phyloP scores from a whole-genome alignment of 2,888 invertebrate species.

The Azorinus chamasolen region DNA sequence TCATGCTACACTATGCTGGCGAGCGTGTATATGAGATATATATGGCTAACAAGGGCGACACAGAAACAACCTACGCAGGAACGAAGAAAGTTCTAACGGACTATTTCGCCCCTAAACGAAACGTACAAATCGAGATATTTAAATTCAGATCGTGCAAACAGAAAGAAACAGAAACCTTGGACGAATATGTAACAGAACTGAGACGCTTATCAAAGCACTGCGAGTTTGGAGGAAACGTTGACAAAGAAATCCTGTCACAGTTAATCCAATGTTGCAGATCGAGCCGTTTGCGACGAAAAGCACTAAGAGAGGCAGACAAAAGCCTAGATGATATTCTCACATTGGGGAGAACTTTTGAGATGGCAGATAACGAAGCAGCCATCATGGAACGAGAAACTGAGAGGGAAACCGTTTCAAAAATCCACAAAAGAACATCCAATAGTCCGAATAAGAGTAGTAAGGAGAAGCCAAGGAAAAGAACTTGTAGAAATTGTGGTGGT shows the following conservation, averaged over 20 bases:
- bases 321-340: constrained; percentile 19
- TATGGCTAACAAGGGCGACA: constrained; percentile 32
- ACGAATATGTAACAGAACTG: constrained; percentile 61
- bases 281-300: constrained; percentile 50
- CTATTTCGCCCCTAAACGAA: background rate
- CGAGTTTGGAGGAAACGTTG: constrained; percentile 36
- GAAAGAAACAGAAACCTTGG: constrained; percentile 41
- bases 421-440: background rate
- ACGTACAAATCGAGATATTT: constrained; percentile 64
- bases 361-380: constrained; percentile 42
- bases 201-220: constrained; percentile 44
- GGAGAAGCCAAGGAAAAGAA: background rate
- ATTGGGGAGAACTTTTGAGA: constrained; percentile 44
- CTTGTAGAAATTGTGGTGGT: constrained; percentile 1
- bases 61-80: constrained; percentile 24
- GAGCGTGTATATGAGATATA: constrained; percentile 55
- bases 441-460: background rate
- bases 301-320: constrained; percentile 35
- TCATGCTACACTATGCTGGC: constrained; percentile 53
- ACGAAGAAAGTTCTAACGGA: constrained; percentile 25
- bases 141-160: constrained; percentile 56
- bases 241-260: constrained; percentile 59
- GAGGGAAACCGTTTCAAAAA: background rate
- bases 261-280: constrained; percentile 59
- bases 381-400: constrained; percentile 39